Evolutionary conservation across 1,140 invertebrate genomes (phyloP).

Genomic region (Samia ricini): DNA sequence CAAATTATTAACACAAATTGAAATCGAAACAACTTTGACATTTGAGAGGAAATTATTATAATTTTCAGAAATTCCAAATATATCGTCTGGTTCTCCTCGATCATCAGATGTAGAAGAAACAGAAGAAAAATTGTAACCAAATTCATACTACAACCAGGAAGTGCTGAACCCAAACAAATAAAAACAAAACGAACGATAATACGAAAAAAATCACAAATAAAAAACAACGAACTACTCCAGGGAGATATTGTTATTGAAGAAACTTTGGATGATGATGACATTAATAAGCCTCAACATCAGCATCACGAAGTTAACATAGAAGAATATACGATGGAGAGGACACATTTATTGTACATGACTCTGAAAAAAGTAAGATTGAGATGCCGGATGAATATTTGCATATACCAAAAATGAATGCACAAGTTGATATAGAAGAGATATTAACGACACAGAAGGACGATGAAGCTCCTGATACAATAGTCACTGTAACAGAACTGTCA

Average conservation of each 20-base stretch:
- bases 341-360: slow-evolving; percentile 13
- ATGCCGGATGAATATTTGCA: slow-evolving; percentile 54
- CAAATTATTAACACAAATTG: no score
- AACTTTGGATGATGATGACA: slow-evolving; percentile 59
- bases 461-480: not conserved
- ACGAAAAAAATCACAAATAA: slow-evolving; percentile 53
- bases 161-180: slow-evolving; percentile 70
- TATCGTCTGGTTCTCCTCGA: slow-evolving; percentile 45
- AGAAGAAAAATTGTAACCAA: slow-evolving; percentile 78
- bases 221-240: slow-evolving; percentile 29
- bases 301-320: slow-evolving; percentile 52
- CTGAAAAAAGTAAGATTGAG: slow-evolving; percentile 52
- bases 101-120: slow-evolving; percentile 74
- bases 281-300: slow-evolving; percentile 16
- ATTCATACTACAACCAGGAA: slow-evolving; percentile 72
- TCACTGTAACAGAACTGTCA: slow-evolving; percentile 29
- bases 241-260: slow-evolving; percentile 74
- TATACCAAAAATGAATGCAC: slow-evolving; percentile 44
- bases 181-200: slow-evolving; percentile 78
- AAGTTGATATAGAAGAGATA: slow-evolving; percentile 60
- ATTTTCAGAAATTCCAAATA: slow-evolving; percentile 43
- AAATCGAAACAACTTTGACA: no score
- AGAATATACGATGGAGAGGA: slow-evolving; percentile 63
- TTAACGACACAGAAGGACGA: slow-evolving; percentile 48
- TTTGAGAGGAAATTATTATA: not conserved